These are phyloP conservation scores for Syngnathus acus DNA, from an alignment of 2,797 vertebrate genomes.

Conservation along the genomic window DNA sequence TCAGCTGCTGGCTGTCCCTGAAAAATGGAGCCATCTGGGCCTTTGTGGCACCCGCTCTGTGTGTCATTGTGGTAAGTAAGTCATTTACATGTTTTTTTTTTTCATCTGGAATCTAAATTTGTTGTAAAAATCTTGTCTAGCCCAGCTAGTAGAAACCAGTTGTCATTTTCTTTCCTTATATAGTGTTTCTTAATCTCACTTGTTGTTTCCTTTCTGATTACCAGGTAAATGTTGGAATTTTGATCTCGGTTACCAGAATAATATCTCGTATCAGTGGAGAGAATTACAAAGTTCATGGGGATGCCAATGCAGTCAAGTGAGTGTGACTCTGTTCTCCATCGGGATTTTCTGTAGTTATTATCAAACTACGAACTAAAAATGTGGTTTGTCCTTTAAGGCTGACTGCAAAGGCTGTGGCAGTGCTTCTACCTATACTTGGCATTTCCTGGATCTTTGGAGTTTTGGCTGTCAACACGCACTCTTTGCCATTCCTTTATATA, in stretches of 20 bases:
- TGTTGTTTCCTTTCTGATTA: neutral
- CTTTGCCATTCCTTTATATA: constrained; percentile 87
- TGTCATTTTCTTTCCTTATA: neutral
- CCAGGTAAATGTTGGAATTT: constrained; percentile 90
- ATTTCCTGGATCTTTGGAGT: constrained; percentile 96
- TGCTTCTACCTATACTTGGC: constrained; percentile 90
- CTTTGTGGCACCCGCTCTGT: constrained; percentile 88
- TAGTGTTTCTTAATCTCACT: neutral
- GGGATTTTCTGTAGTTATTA: neutral
- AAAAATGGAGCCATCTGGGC: constrained; percentile 89
- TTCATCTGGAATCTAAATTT: neutral
- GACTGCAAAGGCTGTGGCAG: constrained; percentile 90
- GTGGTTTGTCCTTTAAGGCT: constrained; percentile 65
- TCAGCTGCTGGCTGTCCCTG: constrained; percentile 93
- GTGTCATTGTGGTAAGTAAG: constrained; percentile 84
- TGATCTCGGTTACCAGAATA: constrained; percentile 89
- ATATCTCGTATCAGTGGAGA: constrained; percentile 93
- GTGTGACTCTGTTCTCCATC: constrained; percentile 29
- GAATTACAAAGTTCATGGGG: constrained; percentile 87
- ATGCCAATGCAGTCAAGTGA: constrained; percentile 91
- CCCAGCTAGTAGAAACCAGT: neutral
- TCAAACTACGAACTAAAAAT: constrained; percentile 4
- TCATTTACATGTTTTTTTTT: neutral
- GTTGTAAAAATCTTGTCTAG: neutral
- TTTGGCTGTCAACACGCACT: constrained; percentile 80